Evolutionary conservation across 2,797 vertebrate species (phyloP).

Genomic region (Cryptoblepharus egeriae): DNA sequence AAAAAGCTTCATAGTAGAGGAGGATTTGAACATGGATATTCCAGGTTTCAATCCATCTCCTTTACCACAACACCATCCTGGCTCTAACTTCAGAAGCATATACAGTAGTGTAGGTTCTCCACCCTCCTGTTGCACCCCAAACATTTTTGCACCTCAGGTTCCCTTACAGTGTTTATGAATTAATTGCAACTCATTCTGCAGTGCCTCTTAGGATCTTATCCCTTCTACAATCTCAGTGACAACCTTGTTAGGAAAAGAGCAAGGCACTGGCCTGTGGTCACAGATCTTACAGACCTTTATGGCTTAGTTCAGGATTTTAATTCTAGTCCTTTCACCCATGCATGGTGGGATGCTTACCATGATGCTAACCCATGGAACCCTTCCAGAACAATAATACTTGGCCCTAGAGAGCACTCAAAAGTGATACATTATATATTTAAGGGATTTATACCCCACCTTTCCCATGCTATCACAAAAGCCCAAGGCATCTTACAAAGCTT

Average conservation of each 20-base stretch:
- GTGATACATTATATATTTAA: neutral
- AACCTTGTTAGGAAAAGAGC: neutral
- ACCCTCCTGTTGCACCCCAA: no score
- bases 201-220: neutral
- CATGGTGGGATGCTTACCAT: neutral
- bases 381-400: neutral
- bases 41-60: no score
- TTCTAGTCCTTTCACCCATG: no score
- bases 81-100: neutral
- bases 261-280: neutral
- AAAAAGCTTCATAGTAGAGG: no score
- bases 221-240: neutral
- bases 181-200: neutral
- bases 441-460: no score
- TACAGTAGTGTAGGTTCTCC: no score
- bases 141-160: no score
- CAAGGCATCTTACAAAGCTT: no score
- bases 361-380: neutral
- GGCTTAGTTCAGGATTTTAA: neutral
- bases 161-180: neutral
- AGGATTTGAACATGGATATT: no score
- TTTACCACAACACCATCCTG: no score
- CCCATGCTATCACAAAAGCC: no score
- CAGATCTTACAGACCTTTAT: neutral
- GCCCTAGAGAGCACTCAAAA: no score